Conservation (phyloP, 2,797 vertebrate genomes). For the Leptodactylus fallax region DNA sequence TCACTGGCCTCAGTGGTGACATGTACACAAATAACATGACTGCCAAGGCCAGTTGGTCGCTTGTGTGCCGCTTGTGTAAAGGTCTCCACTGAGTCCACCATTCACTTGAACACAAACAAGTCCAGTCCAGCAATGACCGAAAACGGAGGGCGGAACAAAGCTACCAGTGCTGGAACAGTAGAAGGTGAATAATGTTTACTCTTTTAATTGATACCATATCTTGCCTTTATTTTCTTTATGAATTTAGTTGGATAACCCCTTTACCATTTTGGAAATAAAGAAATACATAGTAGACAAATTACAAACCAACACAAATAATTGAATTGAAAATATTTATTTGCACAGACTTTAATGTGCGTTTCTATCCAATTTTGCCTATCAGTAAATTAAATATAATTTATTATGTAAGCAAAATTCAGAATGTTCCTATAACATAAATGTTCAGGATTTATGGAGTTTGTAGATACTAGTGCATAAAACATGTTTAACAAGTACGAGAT, state of each 20-base stretch:
- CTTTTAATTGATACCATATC: too few species aligned
- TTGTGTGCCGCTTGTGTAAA: too few species aligned
- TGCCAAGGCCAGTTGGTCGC: too few species aligned
- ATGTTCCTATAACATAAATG: neutral
- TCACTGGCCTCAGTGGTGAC: too few species aligned
- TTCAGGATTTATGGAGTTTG: constrained; percentile 2
- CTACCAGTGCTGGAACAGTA: too few species aligned
- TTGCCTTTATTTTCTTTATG: neutral
- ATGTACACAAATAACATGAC: too few species aligned
- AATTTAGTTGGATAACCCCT: neutral
- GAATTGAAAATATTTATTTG: neutral
- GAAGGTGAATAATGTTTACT: too few species aligned
- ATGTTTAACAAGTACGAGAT: neutral
- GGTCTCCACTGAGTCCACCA: too few species aligned
- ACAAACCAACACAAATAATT: neutral
- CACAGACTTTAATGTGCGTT: neutral
- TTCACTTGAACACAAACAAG: too few species aligned
- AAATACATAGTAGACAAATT: neutral
- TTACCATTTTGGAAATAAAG: neutral
- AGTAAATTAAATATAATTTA: constrained; percentile 7
- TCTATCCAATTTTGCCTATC: neutral
- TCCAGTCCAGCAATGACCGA: too few species aligned
- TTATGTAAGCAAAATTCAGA: constrained; percentile 4
- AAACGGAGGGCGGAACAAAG: too few species aligned
- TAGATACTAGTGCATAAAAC: constrained; percentile 14